Conservation (phyloP, 2,888 invertebrate species). For the Erebia ligea region DNA sequence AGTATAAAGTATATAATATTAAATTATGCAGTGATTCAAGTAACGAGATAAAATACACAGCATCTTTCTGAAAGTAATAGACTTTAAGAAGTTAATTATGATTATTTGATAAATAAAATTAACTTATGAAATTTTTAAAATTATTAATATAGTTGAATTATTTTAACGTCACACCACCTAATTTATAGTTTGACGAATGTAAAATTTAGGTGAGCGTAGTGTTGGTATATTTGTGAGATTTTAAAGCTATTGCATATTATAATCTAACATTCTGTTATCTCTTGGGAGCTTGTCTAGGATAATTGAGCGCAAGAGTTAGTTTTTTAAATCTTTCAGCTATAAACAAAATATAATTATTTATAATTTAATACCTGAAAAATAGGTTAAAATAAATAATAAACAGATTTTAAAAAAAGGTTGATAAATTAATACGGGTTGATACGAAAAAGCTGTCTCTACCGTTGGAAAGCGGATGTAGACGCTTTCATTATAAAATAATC, state of each 20-base stretch:
- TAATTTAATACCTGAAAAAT: too few relatives aligned
- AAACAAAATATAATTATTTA: too few relatives aligned
- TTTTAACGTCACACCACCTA: conserved; percentile 19
- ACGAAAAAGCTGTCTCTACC: too few relatives aligned
- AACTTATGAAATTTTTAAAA: conserved; percentile 35
- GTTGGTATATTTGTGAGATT: conserved; percentile 23
- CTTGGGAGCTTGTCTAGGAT: conserved; percentile 3
- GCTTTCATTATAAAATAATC: too few relatives aligned
- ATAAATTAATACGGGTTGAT: too few relatives aligned
- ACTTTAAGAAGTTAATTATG: conserved; percentile 22
- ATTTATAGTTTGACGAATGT: conserved; percentile 27
- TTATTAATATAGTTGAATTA: conserved; percentile 26
- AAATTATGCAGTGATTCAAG: not conserved
- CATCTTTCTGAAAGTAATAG: conserved; percentile 19
- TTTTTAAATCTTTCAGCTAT: too few relatives aligned
- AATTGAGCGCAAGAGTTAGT: not conserved
- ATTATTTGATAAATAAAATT: conserved; percentile 20
- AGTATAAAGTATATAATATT: too few relatives aligned
- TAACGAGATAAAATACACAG: conserved; percentile 26
- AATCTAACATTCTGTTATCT: conserved; percentile 6
- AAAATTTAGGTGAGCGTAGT: conserved; percentile 30
- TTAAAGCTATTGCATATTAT: conserved; percentile 35
- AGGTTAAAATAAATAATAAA: too few relatives aligned
- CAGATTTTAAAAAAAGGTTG: too few relatives aligned
- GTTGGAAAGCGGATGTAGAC: too few relatives aligned